phyloP scores from a whole-genome alignment of 2,888 invertebrate species.

The Nemapogon koenigi region DNA sequence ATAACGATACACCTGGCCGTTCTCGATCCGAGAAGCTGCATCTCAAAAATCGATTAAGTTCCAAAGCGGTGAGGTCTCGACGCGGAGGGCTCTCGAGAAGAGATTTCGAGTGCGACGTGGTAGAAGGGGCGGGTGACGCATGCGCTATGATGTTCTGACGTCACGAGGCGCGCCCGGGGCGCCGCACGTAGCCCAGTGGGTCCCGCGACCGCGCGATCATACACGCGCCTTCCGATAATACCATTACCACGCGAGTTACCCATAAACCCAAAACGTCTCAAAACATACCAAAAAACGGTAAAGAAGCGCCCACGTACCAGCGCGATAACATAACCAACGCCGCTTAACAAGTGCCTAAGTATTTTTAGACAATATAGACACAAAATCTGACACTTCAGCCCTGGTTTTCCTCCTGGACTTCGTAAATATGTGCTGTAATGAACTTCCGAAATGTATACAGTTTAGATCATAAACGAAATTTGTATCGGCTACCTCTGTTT shows the following conservation, averaged over 20 bases:
- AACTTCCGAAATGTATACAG: background rate
- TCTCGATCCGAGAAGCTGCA: slow-evolving; percentile 48
- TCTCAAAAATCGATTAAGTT: slow-evolving; percentile 61
- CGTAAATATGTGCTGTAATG: too few relatives aligned
- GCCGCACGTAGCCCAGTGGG: slow-evolving; percentile 46
- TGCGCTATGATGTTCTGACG: slow-evolving; percentile 48
- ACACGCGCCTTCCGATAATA: slow-evolving; percentile 56
- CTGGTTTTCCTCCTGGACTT: too few relatives aligned
- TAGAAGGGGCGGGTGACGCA: slow-evolving; percentile 32
- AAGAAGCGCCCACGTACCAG: background rate
- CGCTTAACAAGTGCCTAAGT: too few relatives aligned
- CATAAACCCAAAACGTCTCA: too few relatives aligned
- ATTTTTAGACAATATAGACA: too few relatives aligned
- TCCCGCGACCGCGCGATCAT: slow-evolving; percentile 52
- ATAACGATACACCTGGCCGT: slow-evolving; percentile 24
- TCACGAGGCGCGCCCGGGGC: slow-evolving; percentile 53
- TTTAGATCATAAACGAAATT: too few relatives aligned
- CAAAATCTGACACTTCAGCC: too few relatives aligned
- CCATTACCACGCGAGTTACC: too few relatives aligned
- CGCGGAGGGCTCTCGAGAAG: slow-evolving; percentile 53
- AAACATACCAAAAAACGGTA: too few relatives aligned
- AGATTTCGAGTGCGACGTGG: slow-evolving; percentile 40
- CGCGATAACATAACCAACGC: slow-evolving; percentile 1
- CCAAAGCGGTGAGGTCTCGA: slow-evolving; percentile 59
- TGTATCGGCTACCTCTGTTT: too few relatives aligned